These are phyloP conservation scores for Marcusenius ussheri DNA, from an alignment of 2,113 vertebrate genomes.

Conservation along the genomic window DNA sequence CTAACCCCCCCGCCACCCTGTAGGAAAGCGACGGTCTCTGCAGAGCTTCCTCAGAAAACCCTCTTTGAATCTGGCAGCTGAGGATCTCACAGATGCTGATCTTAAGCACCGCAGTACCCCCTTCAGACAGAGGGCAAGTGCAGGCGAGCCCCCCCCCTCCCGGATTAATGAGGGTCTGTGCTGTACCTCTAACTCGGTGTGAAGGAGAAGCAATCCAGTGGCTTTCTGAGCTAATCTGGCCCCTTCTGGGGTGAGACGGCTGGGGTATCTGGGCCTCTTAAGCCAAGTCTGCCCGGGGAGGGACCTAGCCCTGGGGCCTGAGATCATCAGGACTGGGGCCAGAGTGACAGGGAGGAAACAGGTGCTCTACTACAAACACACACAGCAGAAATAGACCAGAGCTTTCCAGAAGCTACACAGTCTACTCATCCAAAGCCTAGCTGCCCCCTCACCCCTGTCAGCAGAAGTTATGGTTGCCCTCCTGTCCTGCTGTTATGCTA, in stretches of 20 bases:
- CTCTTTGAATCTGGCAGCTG: background rate
- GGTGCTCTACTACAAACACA: background rate
- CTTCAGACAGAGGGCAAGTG: background rate
- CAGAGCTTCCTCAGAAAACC: background rate
- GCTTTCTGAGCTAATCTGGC: slow-evolving; percentile 59
- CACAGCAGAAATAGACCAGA: background rate
- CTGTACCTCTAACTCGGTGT: slow-evolving; percentile 57
- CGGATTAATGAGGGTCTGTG: slow-evolving; percentile 44
- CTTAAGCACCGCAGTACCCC: background rate
- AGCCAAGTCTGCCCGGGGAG: background rate
- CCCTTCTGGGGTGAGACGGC: slow-evolving; percentile 38
- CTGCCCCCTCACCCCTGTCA: background rate
- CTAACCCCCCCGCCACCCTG: background rate
- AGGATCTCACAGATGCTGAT: background rate
- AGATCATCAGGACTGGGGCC: background rate
- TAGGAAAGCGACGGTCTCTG: background rate
- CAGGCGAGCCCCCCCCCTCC: background rate
- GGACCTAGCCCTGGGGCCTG: background rate
- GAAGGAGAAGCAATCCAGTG: slow-evolving; percentile 62
- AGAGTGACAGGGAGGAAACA: background rate
- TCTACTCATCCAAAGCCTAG: background rate
- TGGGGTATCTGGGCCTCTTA: background rate
- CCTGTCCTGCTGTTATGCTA: background rate
- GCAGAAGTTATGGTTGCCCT: background rate
- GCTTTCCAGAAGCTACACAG: background rate